Evolutionary conservation across 2,797 vertebrate genomes (phyloP).

Genomic region (Schizopygopsis pylzovi): DNA sequence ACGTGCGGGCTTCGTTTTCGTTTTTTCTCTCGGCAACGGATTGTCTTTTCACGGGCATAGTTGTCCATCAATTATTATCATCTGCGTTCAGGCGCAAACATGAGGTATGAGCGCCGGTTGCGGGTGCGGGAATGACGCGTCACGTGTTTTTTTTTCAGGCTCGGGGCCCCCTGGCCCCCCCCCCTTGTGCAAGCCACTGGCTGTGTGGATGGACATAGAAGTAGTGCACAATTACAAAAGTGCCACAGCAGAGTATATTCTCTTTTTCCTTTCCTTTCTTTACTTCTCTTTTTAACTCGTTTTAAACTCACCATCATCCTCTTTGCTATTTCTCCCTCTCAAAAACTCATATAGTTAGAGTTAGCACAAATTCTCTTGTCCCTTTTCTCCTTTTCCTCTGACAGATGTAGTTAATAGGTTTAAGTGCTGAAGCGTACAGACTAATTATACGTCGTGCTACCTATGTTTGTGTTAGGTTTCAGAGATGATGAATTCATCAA

Average conservation of each 20-base stretch:
- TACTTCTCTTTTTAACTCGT: background rate
- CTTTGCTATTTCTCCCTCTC: background rate
- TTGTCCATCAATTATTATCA: no score
- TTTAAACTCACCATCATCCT: background rate
- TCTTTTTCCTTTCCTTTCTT: background rate
- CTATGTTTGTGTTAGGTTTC: constrained; percentile 69
- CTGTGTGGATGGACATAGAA: constrained; percentile 1
- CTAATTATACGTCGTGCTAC: constrained; percentile 71
- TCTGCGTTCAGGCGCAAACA: no score
- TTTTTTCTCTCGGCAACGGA: no score
- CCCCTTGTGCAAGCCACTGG: no score
- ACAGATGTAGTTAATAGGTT: constrained; percentile 70
- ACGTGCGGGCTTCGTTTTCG: no score
- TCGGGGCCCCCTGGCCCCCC: no score
- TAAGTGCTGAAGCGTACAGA: constrained; percentile 71
- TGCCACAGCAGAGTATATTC: background rate
- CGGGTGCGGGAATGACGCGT: no score
- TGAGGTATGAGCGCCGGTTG: no score
- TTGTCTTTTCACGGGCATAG: no score
- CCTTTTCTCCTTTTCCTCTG: constrained; percentile 33
- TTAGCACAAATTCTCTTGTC: constrained; percentile 1
- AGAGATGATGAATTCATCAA: constrained; percentile 68
- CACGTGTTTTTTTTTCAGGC: no score
- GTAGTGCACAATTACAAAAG: constrained; percentile 49
- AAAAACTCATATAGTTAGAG: background rate